phyloP scores from a whole-genome alignment of 2,113 vertebrate genomes.

The Cheilinus undulatus region DNA sequence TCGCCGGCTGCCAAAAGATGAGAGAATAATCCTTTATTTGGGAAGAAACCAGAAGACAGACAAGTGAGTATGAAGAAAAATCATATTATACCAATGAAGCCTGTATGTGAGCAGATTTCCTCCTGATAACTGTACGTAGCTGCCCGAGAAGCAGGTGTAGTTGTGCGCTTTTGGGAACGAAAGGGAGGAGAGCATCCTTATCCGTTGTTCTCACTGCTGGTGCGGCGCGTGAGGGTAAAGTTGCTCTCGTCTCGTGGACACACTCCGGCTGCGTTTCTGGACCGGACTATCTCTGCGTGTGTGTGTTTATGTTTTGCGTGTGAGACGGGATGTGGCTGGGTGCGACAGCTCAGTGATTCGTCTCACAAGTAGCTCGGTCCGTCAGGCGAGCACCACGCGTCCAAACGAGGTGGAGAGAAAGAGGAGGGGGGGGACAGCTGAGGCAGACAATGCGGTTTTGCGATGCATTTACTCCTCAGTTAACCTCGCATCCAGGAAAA shows the following conservation, averaged over 20 bases:
- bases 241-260: slow-evolving; percentile 41
- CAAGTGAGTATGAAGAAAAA: slow-evolving; percentile 67
- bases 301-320: background rate
- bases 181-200: slow-evolving; percentile 56
- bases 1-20: slow-evolving; percentile 55
- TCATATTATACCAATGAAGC: background rate
- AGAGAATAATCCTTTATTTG: slow-evolving; percentile 50
- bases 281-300: slow-evolving; percentile 29
- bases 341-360: slow-evolving; percentile 48
- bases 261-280: slow-evolving; percentile 37
- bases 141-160: slow-evolving; percentile 45
- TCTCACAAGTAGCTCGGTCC: slow-evolving; percentile 50
- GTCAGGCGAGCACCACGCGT: slow-evolving; percentile 49
- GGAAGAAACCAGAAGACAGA: slow-evolving; percentile 8
- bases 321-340: slow-evolving; percentile 53
- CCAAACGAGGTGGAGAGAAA: slow-evolving; percentile 51
- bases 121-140: background rate
- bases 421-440: slow-evolving; percentile 35
- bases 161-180: slow-evolving; percentile 5
- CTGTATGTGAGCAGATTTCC: background rate
- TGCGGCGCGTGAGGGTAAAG: slow-evolving; percentile 61
- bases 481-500: slow-evolving; percentile 27
- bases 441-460: slow-evolving; percentile 69
- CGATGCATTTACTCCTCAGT: slow-evolving; percentile 30
- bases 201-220: slow-evolving; percentile 50